Evolutionary conservation across 2,888 invertebrate species (phyloP).

Genomic region (Protophormia terraenovae): DNA sequence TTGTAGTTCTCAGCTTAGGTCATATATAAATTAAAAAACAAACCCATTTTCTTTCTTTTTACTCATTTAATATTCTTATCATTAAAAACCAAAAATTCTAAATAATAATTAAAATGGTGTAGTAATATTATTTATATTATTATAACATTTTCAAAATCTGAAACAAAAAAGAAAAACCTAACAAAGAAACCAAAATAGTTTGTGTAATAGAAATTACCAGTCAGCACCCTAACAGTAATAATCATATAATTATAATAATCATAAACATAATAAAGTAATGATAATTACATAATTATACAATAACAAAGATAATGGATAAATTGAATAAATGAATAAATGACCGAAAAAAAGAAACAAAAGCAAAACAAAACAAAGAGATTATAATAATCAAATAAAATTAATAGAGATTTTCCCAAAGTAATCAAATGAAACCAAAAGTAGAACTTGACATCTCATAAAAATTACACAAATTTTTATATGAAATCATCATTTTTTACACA

Average conservation of each 20-base stretch:
- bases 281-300: constrained; percentile 57
- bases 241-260: constrained; percentile 38
- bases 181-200: neutral
- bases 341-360: constrained; percentile 15
- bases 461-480: no score
- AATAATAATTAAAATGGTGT: neutral
- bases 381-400: constrained; percentile 45
- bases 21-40: neutral
- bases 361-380: neutral
- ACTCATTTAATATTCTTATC: constrained; percentile 46
- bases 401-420: constrained; percentile 18
- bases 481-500: constrained; percentile 8
- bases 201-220: constrained; percentile 13
- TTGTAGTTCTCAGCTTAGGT: neutral
- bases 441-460: neutral
- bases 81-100: neutral
- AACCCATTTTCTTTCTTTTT: neutral
- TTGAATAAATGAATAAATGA: constrained; percentile 12
- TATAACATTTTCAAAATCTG: neutral
- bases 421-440: constrained; percentile 24
- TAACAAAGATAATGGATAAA: constrained; percentile 45
- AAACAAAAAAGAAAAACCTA: neutral
- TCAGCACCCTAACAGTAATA: constrained; percentile 38
- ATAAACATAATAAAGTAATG: constrained; percentile 11
- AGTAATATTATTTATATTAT: neutral